Evolutionary conservation across 2,797 vertebrate species (phyloP).

Genomic region (Petrocephalus schoutedeni): DNA sequence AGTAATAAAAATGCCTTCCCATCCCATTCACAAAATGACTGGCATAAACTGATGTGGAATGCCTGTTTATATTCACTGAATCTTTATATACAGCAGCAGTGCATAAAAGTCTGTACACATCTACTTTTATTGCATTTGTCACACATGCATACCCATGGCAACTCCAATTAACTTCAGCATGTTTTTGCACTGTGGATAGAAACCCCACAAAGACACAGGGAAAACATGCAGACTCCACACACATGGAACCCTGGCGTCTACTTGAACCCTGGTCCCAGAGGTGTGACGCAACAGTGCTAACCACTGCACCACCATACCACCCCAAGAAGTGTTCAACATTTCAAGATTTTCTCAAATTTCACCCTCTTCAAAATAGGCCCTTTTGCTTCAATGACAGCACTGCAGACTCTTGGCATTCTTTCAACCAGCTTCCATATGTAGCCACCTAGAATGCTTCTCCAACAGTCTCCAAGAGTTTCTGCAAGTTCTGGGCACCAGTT

Average conservation of each 20-base stretch:
- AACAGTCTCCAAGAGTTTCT: not conserved
- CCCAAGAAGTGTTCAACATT: not conserved
- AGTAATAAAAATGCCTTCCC: not conserved
- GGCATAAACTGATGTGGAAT: not conserved
- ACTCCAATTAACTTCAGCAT: not conserved
- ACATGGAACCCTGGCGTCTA: not conserved
- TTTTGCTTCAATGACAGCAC: not conserved
- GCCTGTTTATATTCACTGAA: not conserved
- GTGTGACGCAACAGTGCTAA: not conserved
- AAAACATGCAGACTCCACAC: not conserved
- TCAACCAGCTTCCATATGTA: too few species aligned
- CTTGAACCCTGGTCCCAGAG: not conserved
- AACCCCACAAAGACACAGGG: not conserved
- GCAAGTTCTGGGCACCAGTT: not conserved
- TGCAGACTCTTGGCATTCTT: too few species aligned
- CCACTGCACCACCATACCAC: not conserved
- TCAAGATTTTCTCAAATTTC: not conserved
- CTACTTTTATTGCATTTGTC: not conserved
- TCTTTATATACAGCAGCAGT: not conserved
- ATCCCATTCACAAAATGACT: not conserved
- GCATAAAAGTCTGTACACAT: not conserved
- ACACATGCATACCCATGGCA: not conserved
- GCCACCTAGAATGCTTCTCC: not conserved
- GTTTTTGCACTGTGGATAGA: not conserved
- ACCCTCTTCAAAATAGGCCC: not conserved